A percentile compares a stretch with the other conserved stretches of the same genome.
Evolutionary conservation across 2,888 invertebrate species (phyloP).

Genomic region (Tetragnatha montana): DNA sequence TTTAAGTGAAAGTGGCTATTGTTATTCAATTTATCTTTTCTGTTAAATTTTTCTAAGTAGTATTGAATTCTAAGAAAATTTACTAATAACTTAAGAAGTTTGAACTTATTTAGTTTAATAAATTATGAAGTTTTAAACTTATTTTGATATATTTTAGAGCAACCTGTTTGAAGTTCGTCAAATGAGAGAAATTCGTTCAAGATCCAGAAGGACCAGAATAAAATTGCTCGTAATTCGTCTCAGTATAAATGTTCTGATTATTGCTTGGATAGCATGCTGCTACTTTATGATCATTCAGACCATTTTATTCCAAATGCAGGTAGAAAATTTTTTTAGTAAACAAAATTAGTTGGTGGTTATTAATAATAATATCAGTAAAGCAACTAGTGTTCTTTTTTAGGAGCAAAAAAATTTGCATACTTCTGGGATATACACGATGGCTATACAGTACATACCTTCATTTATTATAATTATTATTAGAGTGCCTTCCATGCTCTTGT

Average conservation of each 20-base stretch:
- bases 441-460: constrained; percentile 86
- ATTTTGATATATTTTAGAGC: constrained; percentile 25
- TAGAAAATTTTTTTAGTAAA: constrained; percentile 11
- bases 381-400: not conserved
- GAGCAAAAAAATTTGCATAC: not conserved
- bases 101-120: too few relatives aligned
- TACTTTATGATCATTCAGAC: constrained; percentile 33
- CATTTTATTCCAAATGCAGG: constrained; percentile 28
- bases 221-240: constrained; percentile 35
- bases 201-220: constrained; percentile 15
- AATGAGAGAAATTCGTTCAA: constrained; percentile 22
- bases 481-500: constrained; percentile 84
- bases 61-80: too few relatives aligned
- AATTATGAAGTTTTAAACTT: too few relatives aligned
- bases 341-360: not conserved
- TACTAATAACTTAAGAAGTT: too few relatives aligned
- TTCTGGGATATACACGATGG: constrained; percentile 74
- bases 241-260: constrained; percentile 33
- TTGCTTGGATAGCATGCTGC: constrained; percentile 19
- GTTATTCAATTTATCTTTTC: too few relatives aligned
- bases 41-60: too few relatives aligned
- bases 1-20: too few relatives aligned
- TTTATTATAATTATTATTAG: constrained; percentile 86
- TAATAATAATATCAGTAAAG: not conserved
- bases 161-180: constrained; percentile 32